Base-by-base conservation (phyloP, 2,113 vertebrate species). In the Salvelinus namaycush region DNA sequence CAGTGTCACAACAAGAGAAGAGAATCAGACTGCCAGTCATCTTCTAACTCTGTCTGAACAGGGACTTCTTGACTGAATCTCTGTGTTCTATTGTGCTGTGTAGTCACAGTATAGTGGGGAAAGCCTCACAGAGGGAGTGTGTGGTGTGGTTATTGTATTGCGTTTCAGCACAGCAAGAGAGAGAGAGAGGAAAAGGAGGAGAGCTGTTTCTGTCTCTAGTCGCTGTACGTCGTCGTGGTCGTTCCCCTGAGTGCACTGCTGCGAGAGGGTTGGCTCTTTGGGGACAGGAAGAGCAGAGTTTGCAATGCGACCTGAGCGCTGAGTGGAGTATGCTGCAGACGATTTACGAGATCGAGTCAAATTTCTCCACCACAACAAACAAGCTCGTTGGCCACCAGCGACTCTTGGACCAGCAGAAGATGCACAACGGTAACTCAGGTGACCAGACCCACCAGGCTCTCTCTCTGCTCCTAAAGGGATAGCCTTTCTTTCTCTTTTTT, bases 311-410 rank as follows among this genome's bases (percentile, higher is more conserved):
- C 83, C 86, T 92, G 91, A 91, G 93, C 93, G 91, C 92, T 94
- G 93, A 95, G 89, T 93, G 95, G 96, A 96, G 93, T 95, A 99
- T 99, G 97, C 97, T 98, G 95, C 97, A 99, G 96, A 99, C 98
- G 90, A 98, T 99, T 97, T 96, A 98, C 90, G 97, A 99, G 95
- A 95, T 95, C 92, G 97, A 99, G 95, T 98, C 95, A 88, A 97
- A 95, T 96, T 97, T 98, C 95, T 96, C 94, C 91, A 93, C 96
- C 95, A 68, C 31, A 68, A 88, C 89, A 90, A 95, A 98, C 94
- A 92, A 95, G 89, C 94, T 95, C 93, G 93, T 95, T 87, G 96
- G 95, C 93, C 95, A 93, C 79, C 94, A 95, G 90, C 94, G 94
- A 94, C 93, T 95, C 89, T 92, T 93, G 94, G 90, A 89, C 93